Percentiles rank a stretch among this genome's conserved stretches.
Conservation (phyloP, 1,140 invertebrate species). For the Drosophila baimaii region DNA sequence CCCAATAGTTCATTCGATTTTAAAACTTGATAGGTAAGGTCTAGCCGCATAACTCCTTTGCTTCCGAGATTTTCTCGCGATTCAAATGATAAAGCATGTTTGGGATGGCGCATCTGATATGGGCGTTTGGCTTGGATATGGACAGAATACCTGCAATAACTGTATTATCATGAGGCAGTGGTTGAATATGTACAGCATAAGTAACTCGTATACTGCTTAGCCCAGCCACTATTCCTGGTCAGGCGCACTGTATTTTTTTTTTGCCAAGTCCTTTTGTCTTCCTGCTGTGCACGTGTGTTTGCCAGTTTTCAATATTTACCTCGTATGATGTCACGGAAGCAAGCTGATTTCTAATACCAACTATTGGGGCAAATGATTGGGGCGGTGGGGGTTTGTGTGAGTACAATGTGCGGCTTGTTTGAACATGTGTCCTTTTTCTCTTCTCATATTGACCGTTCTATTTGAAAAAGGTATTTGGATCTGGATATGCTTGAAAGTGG, state of each 20-base stretch:
- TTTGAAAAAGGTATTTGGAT: conserved; percentile 66
- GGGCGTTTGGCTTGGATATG: background rate
- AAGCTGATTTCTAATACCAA: conserved; percentile 76
- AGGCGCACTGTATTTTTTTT: background rate
- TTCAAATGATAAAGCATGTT: conserved; percentile 50
- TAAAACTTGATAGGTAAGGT: conserved; percentile 14
- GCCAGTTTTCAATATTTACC: conserved; percentile 70
- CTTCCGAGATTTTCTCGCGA: conserved; percentile 26
- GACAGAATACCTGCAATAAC: background rate
- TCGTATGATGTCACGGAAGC: conserved; percentile 66
- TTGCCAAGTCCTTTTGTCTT: conserved; percentile 43
- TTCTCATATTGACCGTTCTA: conserved; percentile 52
- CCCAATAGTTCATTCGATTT: background rate
- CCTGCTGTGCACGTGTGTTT: conserved; percentile 79
- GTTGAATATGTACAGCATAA: conserved; percentile 3
- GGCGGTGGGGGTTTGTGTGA: conserved; percentile 44
- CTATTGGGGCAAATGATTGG: conserved; percentile 21
- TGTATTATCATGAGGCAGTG: background rate
- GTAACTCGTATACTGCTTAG: background rate
- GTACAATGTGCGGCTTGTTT: conserved; percentile 63
- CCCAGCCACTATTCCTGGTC: background rate
- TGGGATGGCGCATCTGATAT: conserved; percentile 1
- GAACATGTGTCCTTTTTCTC: conserved; percentile 63
- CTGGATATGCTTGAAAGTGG: conserved; percentile 9
- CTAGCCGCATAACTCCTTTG: conserved; percentile 44